phyloP scores from a whole-genome alignment of 2,888 invertebrate genomes.

The Rotaria macrura region DNA sequence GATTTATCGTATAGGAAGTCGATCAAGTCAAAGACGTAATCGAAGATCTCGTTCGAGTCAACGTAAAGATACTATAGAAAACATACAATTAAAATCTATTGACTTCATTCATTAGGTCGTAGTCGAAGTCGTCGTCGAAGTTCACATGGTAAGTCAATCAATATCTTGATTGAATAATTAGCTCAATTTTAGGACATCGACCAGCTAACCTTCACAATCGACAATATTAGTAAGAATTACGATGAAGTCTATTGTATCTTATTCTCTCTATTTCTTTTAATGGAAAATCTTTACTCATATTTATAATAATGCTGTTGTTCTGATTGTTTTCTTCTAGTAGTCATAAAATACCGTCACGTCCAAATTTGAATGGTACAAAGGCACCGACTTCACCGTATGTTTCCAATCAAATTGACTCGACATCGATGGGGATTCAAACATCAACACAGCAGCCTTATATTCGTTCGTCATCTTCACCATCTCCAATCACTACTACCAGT shows the following conservation, averaged over 20 bases:
- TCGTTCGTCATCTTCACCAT: not conserved
- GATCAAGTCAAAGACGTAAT: not conserved
- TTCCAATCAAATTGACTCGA: not conserved
- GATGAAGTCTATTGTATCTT: not conserved
- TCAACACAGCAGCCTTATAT: not conserved
- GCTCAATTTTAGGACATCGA: not conserved
- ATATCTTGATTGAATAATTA: not conserved
- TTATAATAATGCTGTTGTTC: not conserved
- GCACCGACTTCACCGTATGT: not conserved
- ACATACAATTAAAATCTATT: not conserved
- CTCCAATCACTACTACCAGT: not conserved
- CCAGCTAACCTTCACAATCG: not conserved
- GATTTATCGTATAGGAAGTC: not conserved
- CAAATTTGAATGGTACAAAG: too few relatives aligned
- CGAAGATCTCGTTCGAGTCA: not conserved
- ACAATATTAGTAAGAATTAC: not conserved
- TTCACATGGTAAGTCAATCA: not conserved
- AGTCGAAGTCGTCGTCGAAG: not conserved
- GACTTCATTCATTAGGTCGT: not conserved
- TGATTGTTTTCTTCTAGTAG: not conserved
- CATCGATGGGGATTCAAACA: not conserved
- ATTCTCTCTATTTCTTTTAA: not conserved
- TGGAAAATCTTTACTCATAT: not conserved
- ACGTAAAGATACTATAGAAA: not conserved
- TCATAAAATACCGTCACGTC: not conserved